These are phyloP conservation scores for Quadriops clusia DNA, from an alignment of 2,888 invertebrate genomes.

Conservation along the genomic window DNA sequence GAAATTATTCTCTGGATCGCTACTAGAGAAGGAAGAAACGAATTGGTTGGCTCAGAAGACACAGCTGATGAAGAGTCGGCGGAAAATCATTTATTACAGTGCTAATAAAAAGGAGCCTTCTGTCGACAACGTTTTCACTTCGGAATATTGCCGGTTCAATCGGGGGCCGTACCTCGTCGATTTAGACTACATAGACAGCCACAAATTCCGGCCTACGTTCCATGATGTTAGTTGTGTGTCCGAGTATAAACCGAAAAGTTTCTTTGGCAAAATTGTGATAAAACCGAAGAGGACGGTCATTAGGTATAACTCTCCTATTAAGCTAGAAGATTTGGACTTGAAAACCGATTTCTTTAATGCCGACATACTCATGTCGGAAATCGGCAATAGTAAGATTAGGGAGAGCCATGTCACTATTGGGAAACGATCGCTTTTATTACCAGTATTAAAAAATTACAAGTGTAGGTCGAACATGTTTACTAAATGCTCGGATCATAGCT, in stretches of 20 bases:
- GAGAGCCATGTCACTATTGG: conserved; percentile 22
- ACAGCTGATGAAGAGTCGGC: conserved; percentile 20
- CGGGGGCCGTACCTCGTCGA: too few relatives aligned
- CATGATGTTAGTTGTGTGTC: too few relatives aligned
- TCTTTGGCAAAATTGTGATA: too few relatives aligned
- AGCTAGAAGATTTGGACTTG: too few relatives aligned
- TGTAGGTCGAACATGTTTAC: conserved; percentile 13
- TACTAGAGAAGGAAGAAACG: conserved; percentile 14
- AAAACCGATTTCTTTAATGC: too few relatives aligned
- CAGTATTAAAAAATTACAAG: conserved; percentile 22
- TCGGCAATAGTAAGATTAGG: conserved; percentile 11
- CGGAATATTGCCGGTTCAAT: too few relatives aligned
- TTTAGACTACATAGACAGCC: too few relatives aligned
- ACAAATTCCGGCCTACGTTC: too few relatives aligned
- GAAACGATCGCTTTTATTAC: conserved; percentile 26
- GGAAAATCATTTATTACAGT: conserved; percentile 16
- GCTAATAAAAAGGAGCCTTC: background rate
- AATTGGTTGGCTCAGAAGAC: conserved; percentile 21
- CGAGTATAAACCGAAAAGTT: too few relatives aligned
- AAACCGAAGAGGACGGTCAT: too few relatives aligned
- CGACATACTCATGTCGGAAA: conserved; percentile 10
- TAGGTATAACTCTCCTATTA: too few relatives aligned
- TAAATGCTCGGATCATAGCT: conserved; percentile 25
- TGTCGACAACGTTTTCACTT: background rate
- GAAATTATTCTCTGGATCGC: background rate